Percentiles rank a stretch among this genome's conserved stretches.
phyloP scores from a whole-genome alignment of 2,113 vertebrate genomes.

The Brachypodius melanocephalos region DNA sequence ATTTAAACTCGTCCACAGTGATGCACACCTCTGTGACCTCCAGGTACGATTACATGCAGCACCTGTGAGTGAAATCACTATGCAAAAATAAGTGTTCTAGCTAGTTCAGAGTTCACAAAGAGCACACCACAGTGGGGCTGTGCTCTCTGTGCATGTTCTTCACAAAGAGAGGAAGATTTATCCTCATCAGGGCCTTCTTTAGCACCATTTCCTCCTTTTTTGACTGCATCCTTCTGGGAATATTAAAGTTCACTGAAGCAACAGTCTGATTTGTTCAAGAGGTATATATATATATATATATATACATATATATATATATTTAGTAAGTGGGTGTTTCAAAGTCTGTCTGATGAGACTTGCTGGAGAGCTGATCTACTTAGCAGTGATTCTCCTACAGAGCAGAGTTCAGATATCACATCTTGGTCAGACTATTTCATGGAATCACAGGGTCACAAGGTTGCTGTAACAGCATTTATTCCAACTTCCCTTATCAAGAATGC shows the following conservation, averaged over 20 bases:
- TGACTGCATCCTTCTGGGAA: background rate
- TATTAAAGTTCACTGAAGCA: background rate
- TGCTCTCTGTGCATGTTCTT: background rate
- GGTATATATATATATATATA: background rate
- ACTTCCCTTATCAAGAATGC: background rate
- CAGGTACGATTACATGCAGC: background rate
- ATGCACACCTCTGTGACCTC: background rate
- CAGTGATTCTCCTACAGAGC: background rate
- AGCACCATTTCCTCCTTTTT: background rate
- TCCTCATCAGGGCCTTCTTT: background rate
- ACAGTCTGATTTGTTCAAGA: background rate
- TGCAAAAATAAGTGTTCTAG: background rate
- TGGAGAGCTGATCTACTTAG: background rate
- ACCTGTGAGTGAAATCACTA: background rate
- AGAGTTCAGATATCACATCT: background rate
- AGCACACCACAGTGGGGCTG: background rate
- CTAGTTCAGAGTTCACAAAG: background rate
- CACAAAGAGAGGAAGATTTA: background rate
- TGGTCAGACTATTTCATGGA: background rate
- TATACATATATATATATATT: background rate
- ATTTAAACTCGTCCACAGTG: background rate
- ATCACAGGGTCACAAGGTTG: background rate
- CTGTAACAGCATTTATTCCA: background rate
- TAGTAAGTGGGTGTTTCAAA: background rate
- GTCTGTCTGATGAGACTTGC: background rate